Evolutionary conservation across 2,888 invertebrate genomes (phyloP), one percentile per base, ranked within the genome.

Genomic region (Argynnis bischoffii): DNA sequence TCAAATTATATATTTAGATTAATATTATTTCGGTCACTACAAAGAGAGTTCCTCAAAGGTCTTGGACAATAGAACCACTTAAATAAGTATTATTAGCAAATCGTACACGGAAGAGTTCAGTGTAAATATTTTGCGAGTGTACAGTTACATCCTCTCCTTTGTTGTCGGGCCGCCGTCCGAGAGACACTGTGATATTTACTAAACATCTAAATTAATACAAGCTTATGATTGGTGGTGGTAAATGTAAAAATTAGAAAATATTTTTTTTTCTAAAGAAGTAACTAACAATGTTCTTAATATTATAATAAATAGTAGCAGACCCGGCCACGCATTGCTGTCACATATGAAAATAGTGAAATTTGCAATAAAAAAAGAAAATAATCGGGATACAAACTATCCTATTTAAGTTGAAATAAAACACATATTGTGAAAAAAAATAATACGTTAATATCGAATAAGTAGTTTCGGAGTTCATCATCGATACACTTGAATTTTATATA

Each of bases 101-200:
- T 47, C 46, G 55, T 31, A 67, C 75, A 77, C 72, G 79, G 79
- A 80, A 79, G 75, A 72, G 72, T 71, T 72, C 71, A 74, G 72
- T 75, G 75, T 80, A 81, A 82, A 85, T 81, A 85, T 81, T 82
- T 79, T 72, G 64, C 70, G 64, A 67, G 78, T 77, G 69, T 81
- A 80, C 81, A 74, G 81, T 84, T 83, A 81, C 80, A 81, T 79
- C 80, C 80, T 76, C 67, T 66, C 71, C 78, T 81, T 82, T 82
- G 83, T 79, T 74, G 78, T 74, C 75, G 73, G 68, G 76, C 67
- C 70, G 71, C 74, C 76, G 76, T 70, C 78, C 67, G 61, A 61
- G 53, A 67, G 63, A 75, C 72, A 75, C 77, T 77, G 76, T 76
- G 41, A 64, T 77, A 72, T 78, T 79, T 76, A 72, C 71, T 74